Percentiles rank a stretch among this genome's conserved stretches.
These are phyloP conservation scores for Pygoscelis antarcticus DNA, from an alignment of 2,113 vertebrate genomes.

Conservation along the genomic window DNA sequence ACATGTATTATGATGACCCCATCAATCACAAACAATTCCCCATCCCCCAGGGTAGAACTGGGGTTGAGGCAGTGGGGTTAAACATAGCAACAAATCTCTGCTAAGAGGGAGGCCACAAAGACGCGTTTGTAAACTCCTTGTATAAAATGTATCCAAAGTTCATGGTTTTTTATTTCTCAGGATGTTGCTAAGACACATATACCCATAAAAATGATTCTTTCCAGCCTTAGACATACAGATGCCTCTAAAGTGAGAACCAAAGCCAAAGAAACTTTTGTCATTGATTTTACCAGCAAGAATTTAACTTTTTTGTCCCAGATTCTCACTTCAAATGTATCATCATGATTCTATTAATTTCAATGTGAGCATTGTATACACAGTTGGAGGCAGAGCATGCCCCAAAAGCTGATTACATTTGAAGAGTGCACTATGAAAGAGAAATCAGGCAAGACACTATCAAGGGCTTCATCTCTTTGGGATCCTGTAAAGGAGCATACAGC, in stretches of 20 bases:
- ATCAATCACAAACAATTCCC: not conserved
- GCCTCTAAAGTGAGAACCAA: not conserved
- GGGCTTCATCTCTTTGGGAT: not conserved
- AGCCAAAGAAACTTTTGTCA: not conserved
- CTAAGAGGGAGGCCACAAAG: not conserved
- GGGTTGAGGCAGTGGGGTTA: not conserved
- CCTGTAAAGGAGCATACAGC: not conserved
- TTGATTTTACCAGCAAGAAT: not conserved
- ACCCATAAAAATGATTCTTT: not conserved
- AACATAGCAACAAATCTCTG: not conserved
- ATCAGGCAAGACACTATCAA: not conserved
- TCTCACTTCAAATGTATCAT: not conserved
- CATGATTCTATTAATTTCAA: conserved; percentile 14
- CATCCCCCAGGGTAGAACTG: not conserved
- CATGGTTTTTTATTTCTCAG: not conserved
- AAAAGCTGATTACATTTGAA: conserved; percentile 21
- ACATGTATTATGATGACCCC: not conserved
- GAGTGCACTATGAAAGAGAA: conserved; percentile 26
- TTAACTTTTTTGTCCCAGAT: not conserved
- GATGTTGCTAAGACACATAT: not conserved
- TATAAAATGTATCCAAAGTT: not conserved
- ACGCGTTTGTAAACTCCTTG: not conserved
- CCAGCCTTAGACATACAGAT: not conserved
- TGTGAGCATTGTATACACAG: not conserved
- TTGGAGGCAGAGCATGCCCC: not conserved